Evolutionary conservation across 2,888 invertebrate genomes (phyloP).

Genomic region (Tiliacea aurago): DNA sequence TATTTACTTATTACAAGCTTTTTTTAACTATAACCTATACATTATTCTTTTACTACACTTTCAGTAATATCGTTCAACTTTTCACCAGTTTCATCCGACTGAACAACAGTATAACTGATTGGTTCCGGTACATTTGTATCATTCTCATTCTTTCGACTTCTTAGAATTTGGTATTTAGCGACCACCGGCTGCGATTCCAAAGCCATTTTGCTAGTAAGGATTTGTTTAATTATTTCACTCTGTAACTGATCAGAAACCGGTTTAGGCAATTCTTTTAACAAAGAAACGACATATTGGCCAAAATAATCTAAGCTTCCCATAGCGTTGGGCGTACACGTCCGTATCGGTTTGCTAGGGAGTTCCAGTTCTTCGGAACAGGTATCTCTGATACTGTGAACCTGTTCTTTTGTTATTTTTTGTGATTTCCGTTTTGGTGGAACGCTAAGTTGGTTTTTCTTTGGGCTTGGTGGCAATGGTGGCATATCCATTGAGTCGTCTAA

Average conservation of each 20-base stretch:
- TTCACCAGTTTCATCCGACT: background rate
- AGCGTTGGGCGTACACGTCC: background rate
- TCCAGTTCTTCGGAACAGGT: conserved; percentile 18
- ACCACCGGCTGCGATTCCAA: conserved; percentile 1
- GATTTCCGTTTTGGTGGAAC: background rate
- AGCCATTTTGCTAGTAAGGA: conserved; percentile 49
- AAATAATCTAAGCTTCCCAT: conserved; percentile 70
- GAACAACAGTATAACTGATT: background rate
- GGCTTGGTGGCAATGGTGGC: background rate
- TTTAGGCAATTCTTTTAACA: conserved; percentile 73
- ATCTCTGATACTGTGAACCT: background rate
- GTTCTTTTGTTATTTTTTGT: conserved; percentile 34
- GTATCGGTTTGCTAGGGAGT: background rate
- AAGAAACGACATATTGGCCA: conserved; percentile 70
- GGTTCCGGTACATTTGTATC: background rate
- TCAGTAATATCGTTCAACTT: background rate
- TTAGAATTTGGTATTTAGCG: conserved; percentile 1
- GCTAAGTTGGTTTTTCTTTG: background rate
- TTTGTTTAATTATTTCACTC: conserved; percentile 70
- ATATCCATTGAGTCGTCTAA: conserved; percentile 17
- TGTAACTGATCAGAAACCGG: conserved; percentile 70
- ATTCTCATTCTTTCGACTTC: background rate
- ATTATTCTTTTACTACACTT: conserved; percentile 14
- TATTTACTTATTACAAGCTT: background rate
- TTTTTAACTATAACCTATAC: background rate